Percentiles rank a stretch among this genome's conserved stretches.
Evolutionary conservation across 2,113 vertebrate species (phyloP).

Genomic region (Archocentrus centrarchus): DNA sequence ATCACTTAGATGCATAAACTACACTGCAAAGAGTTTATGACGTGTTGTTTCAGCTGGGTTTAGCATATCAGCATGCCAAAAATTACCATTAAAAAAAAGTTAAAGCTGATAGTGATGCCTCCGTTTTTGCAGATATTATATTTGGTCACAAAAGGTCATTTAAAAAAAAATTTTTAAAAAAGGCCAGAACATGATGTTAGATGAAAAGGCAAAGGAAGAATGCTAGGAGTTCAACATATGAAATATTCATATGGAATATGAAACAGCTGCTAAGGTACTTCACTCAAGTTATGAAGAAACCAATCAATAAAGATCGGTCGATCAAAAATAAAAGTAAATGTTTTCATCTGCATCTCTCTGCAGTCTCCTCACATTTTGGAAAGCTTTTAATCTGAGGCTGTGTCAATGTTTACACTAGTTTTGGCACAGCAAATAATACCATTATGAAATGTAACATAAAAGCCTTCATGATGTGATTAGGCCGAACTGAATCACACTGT

Average conservation of each 20-base stretch:
- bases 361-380: constrained; percentile 8
- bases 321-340: background rate
- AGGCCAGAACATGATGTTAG: background rate
- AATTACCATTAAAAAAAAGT: background rate
- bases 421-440: constrained; percentile 14
- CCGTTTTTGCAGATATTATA: background rate
- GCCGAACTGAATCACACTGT: background rate
- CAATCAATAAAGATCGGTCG: background rate
- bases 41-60: too few species aligned
- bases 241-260: background rate
- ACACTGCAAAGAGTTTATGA: background rate
- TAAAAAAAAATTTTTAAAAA: too few species aligned
- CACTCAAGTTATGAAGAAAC: background rate
- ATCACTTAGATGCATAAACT: background rate
- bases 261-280: background rate
- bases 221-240: too few species aligned
- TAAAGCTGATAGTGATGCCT: fast-evolving
- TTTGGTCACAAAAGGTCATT: background rate
- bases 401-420: constrained; percentile 22
- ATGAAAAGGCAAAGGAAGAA: background rate
- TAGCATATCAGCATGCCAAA: too few species aligned
- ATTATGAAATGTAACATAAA: constrained; percentile 21
- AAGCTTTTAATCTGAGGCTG: constrained; percentile 11
- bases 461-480: constrained; percentile 11
- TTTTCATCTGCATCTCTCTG: background rate